Percentiles rank a stretch among this genome's conserved stretches.
These are phyloP conservation scores for Heteronetta atricapilla DNA, from an alignment of 2,113 vertebrate species.

Conservation along the genomic window DNA sequence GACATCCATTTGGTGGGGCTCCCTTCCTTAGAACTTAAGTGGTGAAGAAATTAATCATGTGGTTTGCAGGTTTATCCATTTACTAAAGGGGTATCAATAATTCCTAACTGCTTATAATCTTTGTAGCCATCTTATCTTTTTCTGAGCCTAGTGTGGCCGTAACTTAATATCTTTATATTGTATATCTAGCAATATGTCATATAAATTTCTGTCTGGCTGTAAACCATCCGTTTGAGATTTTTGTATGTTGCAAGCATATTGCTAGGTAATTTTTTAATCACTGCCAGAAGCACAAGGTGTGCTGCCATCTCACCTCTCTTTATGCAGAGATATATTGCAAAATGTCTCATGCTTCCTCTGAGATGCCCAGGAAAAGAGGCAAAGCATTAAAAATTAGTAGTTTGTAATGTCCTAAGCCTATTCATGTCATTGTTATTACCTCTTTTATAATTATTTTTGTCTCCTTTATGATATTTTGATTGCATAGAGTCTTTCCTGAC, in stretches of 20 bases:
- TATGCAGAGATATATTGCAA: not conserved
- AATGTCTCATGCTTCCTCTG: not conserved
- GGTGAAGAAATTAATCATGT: not conserved
- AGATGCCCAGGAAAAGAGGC: not conserved
- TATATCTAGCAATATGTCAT: not conserved
- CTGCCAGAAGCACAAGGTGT: rapidly evolving
- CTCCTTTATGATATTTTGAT: not conserved
- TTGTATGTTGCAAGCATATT: not conserved
- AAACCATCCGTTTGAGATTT: not conserved
- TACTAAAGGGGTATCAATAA: not conserved
- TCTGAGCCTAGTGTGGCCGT: not conserved
- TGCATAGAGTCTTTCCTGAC: not conserved
- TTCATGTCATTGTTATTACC: not conserved
- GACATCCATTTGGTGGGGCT: not conserved
- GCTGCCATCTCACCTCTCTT: not conserved
- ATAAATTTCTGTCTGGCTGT: rapidly evolving
- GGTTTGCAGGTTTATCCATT: not conserved
- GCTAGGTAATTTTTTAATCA: not conserved
- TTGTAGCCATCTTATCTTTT: not conserved
- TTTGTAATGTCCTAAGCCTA: not conserved
- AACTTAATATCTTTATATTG: not conserved
- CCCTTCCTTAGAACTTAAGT: not conserved
- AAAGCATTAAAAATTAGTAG: not conserved
- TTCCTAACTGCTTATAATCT: not conserved
- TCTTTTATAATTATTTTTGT: not conserved